phyloP scores from a whole-genome alignment of 2,113 vertebrate genomes.

The Sphyrna mokarran region DNA sequence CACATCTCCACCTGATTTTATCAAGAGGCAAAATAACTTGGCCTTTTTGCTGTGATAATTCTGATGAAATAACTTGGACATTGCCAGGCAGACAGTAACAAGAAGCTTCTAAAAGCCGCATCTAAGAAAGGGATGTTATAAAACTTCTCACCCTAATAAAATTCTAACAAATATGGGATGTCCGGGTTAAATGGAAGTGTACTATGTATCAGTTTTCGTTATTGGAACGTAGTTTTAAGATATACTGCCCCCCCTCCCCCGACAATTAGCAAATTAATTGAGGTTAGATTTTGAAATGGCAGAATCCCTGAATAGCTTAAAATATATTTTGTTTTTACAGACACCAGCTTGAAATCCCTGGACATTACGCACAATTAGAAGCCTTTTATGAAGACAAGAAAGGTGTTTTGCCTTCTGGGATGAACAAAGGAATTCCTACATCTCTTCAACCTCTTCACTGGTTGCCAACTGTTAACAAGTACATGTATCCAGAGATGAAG shows the following conservation, averaged over 20 bases:
- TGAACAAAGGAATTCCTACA: slow-evolving; percentile 56
- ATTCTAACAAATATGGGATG: not conserved
- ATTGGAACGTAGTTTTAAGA: not conserved
- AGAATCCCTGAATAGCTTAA: not conserved
- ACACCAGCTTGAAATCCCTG: slow-evolving; percentile 86
- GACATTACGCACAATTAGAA: slow-evolving; percentile 89
- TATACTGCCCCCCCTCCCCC: no score
- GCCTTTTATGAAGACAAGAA: slow-evolving; percentile 98
- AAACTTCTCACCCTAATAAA: not conserved
- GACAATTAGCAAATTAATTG: not conserved
- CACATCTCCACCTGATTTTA: not conserved
- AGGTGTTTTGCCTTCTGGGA: slow-evolving; percentile 69
- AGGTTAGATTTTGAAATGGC: not conserved
- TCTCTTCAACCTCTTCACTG: slow-evolving; percentile 70
- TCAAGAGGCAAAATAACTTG: not conserved
- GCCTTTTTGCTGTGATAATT: not conserved
- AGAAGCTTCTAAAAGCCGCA: not conserved
- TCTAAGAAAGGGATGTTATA: not conserved
- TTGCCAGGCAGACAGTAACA: not conserved
- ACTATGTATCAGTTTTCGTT: not conserved
- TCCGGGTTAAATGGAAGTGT: not conserved
- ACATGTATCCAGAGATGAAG: slow-evolving; percentile 98
- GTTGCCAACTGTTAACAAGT: slow-evolving; percentile 81
- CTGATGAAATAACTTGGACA: not conserved
- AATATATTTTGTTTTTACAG: slow-evolving; percentile 51